Evolutionary conservation across 2,888 invertebrate species (phyloP), one percentile per base, ranked within the genome.

Genomic region (Reticulitermes lucifugus): DNA sequence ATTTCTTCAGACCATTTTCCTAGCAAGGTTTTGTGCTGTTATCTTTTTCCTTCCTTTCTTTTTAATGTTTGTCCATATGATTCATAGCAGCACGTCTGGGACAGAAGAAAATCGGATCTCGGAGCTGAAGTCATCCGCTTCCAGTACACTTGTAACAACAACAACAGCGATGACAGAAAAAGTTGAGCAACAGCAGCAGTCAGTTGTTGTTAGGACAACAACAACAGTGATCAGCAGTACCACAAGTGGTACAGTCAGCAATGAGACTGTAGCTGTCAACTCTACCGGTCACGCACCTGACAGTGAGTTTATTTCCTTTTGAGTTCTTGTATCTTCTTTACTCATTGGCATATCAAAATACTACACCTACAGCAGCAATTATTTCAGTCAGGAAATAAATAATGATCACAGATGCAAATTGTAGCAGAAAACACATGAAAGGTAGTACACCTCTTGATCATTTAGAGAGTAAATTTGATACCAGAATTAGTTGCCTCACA

Each of bases 171-270:
- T 79, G n/a, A 83, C 83, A 70, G 86, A 84, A 21, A 86, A 84
- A 18, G 65, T 60, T 9, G 60, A 81, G 60, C 81, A 81, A 46
- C 79, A 79, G 21, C 65, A 81, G 70, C 85, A 85, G 75, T 77
- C 84, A n/a, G 85, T 86, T 29, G 85, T 86, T 22, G 84, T 85
- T 9, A 86, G 84, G 25, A 85, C 86, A 2, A 86, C 81, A 9
- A 81, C 81, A 7, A 65, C 85, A 7, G 83, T 86, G 4, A 84
- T 85, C 60, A 85, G 85, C 73, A 86, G 84, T 77, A 65, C 65
- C 65, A 77, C 77, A 5, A 77, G 77, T 46, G 77, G 77, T 43
- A 46, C 77, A 12, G n/a, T 77, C n/a, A 83, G 22, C 79, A 83
- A 71, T 51, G 85, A 79, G 29, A 86, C 86, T 21, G 65, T 84